Evolutionary conservation across 2,113 vertebrate genomes (phyloP), one percentile per base, ranked within the genome.

Genomic region (Dendrocopos noguchii): DNA sequence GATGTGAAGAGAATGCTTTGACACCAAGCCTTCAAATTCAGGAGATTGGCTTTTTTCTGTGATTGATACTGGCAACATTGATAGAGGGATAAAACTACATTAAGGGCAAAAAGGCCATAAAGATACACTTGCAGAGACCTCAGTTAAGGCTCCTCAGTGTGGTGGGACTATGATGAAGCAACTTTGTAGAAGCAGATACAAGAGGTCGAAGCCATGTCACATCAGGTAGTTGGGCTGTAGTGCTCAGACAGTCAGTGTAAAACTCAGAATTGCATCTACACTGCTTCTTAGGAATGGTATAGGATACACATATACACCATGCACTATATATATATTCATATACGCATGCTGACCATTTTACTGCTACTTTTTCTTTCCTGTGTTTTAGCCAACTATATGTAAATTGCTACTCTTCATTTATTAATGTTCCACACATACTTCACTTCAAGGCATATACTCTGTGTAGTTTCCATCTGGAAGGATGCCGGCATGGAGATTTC

Each of bases 191-290:
- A 88, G 39, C 25, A 81, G 47, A 52, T 14, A 66, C 4, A 14
- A 31, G 42, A 82, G 31, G 20, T 12, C 68, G 66, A 81, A 84
- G 42, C 13, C 11, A 9, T 4, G 24, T 61, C 39, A 29, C 25
- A 68, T 10, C 5, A 60, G 12, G 20, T 6, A 33, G 15, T 3
- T 29, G 53, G 31, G 19, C 42, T 75, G 15, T 19, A 53, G 59
- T 1, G 0, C 20, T 65, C 39, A 61, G 25, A 11, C 16, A 8
- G 18, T 8, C 16, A 8, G 18, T 8, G 4, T 56, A 47, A 42
- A 84, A 39, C 31, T 44, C 31, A 53, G 31, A 68, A 65, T 8
- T 66, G 39, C 33, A 61, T 19, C 22, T 67, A 11, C 16, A 6
- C 15, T 50, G 27, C 61, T 64, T 67, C 46, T 60, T 36, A 42